Conservation (phyloP, 2,797 vertebrate genomes). For the Rhinogobio ventralis region DNA sequence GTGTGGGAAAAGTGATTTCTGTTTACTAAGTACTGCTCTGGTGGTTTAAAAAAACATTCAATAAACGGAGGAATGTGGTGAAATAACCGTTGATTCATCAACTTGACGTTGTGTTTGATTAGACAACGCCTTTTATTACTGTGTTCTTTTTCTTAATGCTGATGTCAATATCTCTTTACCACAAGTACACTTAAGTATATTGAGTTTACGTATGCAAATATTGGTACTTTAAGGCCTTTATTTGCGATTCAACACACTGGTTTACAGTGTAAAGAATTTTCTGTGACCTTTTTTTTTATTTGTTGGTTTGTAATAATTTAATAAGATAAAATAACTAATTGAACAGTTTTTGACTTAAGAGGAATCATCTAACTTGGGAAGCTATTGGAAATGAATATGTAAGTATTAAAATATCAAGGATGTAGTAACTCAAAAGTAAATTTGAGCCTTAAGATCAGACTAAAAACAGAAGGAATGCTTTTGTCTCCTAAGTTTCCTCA, state of each 20-base stretch:
- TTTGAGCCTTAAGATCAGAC: neutral
- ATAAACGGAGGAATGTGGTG: neutral
- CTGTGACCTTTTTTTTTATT: neutral
- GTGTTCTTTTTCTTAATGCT: neutral
- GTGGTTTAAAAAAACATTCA: neutral
- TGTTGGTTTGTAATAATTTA: neutral
- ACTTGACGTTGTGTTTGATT: neutral
- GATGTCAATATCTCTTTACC: neutral
- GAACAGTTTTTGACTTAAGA: neutral
- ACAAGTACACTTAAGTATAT: neutral
- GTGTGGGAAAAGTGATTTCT: slow-evolving; percentile 9
- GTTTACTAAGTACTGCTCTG: neutral
- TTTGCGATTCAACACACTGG: neutral
- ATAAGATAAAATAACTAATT: neutral
- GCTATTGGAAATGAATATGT: neutral
- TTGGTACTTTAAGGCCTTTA: neutral
- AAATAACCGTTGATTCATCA: neutral
- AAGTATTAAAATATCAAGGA: neutral
- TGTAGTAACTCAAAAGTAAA: neutral
- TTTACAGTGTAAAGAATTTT: neutral
- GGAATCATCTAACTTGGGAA: neutral
- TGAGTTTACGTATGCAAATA: neutral
- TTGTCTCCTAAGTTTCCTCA: neutral
- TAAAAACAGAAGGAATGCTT: neutral
- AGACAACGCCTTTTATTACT: neutral